Evolutionary conservation across 2,113 vertebrate species (phyloP), one percentile per base, ranked within the genome.

Genomic region (Polyodon spathula): DNA sequence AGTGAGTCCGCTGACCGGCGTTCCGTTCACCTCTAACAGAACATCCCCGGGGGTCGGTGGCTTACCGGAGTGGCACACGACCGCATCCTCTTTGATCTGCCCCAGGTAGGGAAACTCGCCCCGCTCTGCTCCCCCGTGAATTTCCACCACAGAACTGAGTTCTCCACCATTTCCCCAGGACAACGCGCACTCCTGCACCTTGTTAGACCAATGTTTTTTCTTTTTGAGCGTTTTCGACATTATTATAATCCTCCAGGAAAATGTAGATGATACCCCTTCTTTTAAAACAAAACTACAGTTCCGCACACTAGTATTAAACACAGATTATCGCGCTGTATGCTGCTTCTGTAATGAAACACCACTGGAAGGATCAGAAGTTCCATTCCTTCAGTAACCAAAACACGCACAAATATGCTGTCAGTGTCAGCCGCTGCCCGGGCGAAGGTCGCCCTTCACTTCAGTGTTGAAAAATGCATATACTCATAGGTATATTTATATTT

Each of bases 141-240:
- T 78, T 76, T 93, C 91, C 69, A 83, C 75, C 66, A 81, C 80
- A 6, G 83, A 63, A 64, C 74, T 68, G 68, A 88, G 70, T 70
- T 88, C 88, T 58, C 87, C 84, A 57, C 78, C 73, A 2, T 68
- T 79, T 17, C 86, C 80, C 89, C 92, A 93, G 54, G 93, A 92
- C 69, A 93, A 80, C 41, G 86, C 78, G 73, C 88, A 90, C 84
- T 97, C 94, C 83, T 93, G 93, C 74, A 94, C 90, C 81, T 94
- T 95, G 61, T 85, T 73, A 56, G 90, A 87, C 94, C 94, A 97
- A 81, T 97, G 94, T 79, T 92, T 92, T 86, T 92, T 93, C 84
- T 91, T 95, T 68, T 93, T 93, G 79, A 97, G 86, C 52, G 93
- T 94, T 77, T 94, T 95, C 77, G 93, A 96, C 94, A 97, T 97